phyloP scores from a whole-genome alignment of 2,113 vertebrate species.

The Pelmatolapia mariae region DNA sequence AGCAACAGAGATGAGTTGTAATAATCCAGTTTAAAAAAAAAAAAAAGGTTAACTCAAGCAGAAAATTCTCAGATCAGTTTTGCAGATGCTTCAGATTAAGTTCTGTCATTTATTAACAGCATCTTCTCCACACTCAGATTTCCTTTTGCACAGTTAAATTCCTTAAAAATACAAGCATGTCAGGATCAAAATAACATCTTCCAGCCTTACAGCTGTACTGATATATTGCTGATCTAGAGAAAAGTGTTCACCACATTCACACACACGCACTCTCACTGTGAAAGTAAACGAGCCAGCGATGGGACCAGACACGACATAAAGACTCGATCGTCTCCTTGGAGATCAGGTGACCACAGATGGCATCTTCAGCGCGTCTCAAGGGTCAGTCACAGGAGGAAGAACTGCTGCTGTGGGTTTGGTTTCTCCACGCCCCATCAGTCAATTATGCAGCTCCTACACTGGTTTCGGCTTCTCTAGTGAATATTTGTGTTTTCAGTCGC shows the following conservation, averaged over 20 bases:
- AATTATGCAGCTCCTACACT: neutral
- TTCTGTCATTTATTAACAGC: neutral
- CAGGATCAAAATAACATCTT: slow-evolving; percentile 37
- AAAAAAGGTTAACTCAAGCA: neutral
- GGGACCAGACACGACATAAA: slow-evolving; percentile 5
- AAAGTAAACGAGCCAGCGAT: neutral
- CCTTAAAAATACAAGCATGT: slow-evolving; percentile 38
- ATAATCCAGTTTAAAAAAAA: slow-evolving; percentile 14
- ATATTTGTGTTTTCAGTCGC: neutral
- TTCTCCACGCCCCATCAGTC: neutral
- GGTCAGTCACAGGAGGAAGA: neutral
- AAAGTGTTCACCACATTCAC: slow-evolving; percentile 5
- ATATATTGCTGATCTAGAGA: slow-evolving; percentile 63
- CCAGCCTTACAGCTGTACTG: slow-evolving; percentile 9
- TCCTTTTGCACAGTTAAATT: slow-evolving; percentile 19
- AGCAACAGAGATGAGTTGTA: slow-evolving; percentile 19
- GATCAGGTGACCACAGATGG: neutral
- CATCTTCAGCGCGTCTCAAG: neutral
- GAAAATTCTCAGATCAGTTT: neutral
- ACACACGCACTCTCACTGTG: neutral
- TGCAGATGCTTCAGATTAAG: neutral
- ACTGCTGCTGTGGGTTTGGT: neutral
- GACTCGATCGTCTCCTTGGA: neutral
- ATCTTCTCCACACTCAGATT: neutral
- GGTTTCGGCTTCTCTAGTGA: neutral